These are phyloP conservation scores for Ypsolopha sequella DNA, from an alignment of 2,888 invertebrate genomes.

Conservation along the genomic window DNA sequence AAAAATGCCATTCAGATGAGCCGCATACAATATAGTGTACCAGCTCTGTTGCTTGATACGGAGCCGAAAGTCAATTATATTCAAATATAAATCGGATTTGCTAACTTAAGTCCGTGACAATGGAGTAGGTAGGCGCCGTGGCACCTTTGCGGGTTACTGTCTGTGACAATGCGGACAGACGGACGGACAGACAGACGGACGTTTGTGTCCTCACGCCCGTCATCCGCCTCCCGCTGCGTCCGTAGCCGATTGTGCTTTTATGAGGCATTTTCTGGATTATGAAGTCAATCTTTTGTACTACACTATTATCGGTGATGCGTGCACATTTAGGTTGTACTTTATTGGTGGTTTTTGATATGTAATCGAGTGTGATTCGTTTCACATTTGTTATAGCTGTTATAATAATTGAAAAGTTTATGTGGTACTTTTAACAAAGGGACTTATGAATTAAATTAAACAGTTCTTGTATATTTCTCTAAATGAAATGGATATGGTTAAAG, in stretches of 20 bases:
- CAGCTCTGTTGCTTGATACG: constrained; percentile 56
- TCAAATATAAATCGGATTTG: constrained; percentile 71
- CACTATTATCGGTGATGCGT: constrained; percentile 8
- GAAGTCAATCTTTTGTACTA: constrained; percentile 28
- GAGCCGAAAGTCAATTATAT: constrained; percentile 68
- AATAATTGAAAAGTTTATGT: too few species aligned
- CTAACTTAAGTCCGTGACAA: constrained; percentile 63
- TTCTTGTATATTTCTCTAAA: too few species aligned
- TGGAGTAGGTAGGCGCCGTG: constrained; percentile 51
- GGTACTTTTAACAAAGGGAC: too few species aligned
- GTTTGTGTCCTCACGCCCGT: constrained; percentile 20
- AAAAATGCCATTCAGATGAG: constrained; percentile 66
- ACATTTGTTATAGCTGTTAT: background rate
- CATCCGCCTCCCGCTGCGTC: constrained; percentile 17
- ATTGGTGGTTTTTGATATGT: background rate
- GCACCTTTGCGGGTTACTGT: background rate
- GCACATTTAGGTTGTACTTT: constrained; percentile 2
- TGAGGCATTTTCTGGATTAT: constrained; percentile 35
- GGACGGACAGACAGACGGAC: background rate
- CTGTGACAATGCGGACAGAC: background rate
- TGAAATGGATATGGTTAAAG: too few species aligned
- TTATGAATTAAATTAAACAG: too few species aligned
- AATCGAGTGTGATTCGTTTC: background rate
- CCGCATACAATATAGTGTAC: constrained; percentile 53
- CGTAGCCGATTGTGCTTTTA: constrained; percentile 21